Base-by-base conservation (phyloP, 2,888 invertebrate genomes). In the Xestoiulus laeticollis region DNA sequence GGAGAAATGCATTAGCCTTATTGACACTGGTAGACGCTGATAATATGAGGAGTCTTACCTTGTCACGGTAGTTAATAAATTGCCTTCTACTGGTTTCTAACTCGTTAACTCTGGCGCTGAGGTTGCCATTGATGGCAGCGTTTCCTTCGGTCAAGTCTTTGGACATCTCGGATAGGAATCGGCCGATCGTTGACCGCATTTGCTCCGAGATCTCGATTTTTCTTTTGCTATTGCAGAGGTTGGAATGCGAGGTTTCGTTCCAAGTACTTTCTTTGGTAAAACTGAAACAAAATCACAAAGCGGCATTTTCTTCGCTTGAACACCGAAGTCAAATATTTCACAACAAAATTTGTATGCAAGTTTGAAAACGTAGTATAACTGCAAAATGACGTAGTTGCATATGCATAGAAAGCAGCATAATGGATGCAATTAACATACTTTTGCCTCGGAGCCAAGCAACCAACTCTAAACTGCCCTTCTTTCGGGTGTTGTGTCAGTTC, bases 371-470 rank as follows among this genome's bases (percentile, higher is more conserved):
- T 32, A 10, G 26, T 33, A 85, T n/a, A n/a, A n/a, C n/a, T n/a
- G n/a, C n/a, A n/a, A n/a, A n/a, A n/a, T n/a, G n/a, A n/a, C n/a
- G n/a, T n/a, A n/a, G n/a, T n/a, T n/a, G 5, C 10, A 43, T 43
- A 43, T 10, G 43, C 43, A 43, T 43, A 43, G 5, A 43, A 43
- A 43, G 43, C 43, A 43, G 10, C 6, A 43, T 5, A 43, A 43
- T n/a, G n/a, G n/a, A 32, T 85, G 14, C 26, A 30, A n/a, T n/a
- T n/a, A 86, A 86, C 32, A 30, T 87, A 87, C 87, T 38, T 87
- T 83, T 43, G 30, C 10, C 30, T 14, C n/a, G 87, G 87, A 78
- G 68, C 87, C 44, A 87, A 83, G 83, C 82, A 59, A 12, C 43
- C 48, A n/a, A 44, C 26, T 38, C 68, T 43, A 19, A 48, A 30